phyloP scores from a whole-genome alignment of 1,140 invertebrate species.

The Pseudomyrmex flavicornis region DNA sequence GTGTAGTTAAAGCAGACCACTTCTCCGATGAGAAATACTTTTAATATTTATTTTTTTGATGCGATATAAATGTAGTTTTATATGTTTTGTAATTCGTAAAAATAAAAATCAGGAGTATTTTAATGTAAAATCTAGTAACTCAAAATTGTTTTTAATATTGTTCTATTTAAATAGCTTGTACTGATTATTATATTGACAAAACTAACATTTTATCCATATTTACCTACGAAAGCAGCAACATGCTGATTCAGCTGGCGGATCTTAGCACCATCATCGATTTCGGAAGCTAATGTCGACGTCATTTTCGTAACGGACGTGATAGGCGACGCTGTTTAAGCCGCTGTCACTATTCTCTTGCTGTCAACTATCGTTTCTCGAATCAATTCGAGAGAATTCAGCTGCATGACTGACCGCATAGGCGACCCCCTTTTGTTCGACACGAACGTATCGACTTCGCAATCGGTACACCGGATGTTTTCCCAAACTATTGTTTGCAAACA shows the following conservation, averaged over 20 bases:
- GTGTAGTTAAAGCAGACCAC: no score
- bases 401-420: conserved; percentile 23
- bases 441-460: conserved; percentile 15
- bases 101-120: not conserved
- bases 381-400: conserved; percentile 40
- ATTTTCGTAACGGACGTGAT: conserved; percentile 44
- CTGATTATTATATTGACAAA: not conserved
- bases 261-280: conserved; percentile 13
- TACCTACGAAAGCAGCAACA: conserved; percentile 77
- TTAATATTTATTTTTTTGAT: not conserved
- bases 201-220: conserved; percentile 29
- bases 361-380: conserved; percentile 14
- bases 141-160: not conserved
- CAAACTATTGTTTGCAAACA: conserved; percentile 23
- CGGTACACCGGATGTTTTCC: conserved; percentile 24
- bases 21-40: not conserved
- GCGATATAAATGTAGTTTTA: no score
- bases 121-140: no score
- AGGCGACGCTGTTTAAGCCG: conserved; percentile 17
- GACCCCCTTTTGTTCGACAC: not conserved
- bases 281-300: conserved; percentile 51
- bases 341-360: conserved; percentile 16
- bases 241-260: conserved; percentile 78
- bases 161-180: not conserved
- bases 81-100: no score